These are phyloP conservation scores for Callipepla californica DNA, from an alignment of 2,113 vertebrate genomes.

Conservation along the genomic window DNA sequence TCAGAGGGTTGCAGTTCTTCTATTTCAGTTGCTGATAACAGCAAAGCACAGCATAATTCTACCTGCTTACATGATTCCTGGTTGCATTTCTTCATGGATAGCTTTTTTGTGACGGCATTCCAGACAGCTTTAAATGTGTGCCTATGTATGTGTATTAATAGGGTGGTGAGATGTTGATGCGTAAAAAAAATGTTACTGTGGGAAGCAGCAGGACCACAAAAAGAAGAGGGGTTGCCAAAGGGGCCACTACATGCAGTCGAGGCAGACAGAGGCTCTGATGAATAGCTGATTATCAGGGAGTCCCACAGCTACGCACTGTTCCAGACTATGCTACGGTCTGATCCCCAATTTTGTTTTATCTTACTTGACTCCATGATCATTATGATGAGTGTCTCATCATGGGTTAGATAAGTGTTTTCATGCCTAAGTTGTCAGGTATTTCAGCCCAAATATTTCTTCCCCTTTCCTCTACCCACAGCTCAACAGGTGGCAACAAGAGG, in stretches of 20 bases:
- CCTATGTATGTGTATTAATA: not conserved
- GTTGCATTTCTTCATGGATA: not conserved
- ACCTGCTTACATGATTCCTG: fast-evolving
- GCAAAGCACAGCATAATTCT: not conserved
- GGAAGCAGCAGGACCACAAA: not conserved
- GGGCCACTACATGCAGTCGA: not conserved
- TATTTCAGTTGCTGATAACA: conserved; percentile 5
- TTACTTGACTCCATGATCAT: not conserved
- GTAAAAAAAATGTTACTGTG: not conserved
- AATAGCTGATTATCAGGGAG: not conserved
- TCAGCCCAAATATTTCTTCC: not conserved
- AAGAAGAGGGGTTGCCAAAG: not conserved
- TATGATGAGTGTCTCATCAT: not conserved
- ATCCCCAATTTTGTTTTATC: not conserved
- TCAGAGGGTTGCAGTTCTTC: conserved; percentile 3
- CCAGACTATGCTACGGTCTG: not conserved
- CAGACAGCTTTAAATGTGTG: not conserved
- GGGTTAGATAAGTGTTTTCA: not conserved
- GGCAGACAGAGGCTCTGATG: not conserved
- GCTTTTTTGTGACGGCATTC: conserved; percentile 8
- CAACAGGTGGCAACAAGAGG: not conserved
- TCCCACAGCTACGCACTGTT: not conserved
- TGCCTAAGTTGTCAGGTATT: not conserved
- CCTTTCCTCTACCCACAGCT: not conserved
- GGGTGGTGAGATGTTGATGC: not conserved